A percentile compares a stretch with the other conserved stretches of the same genome.
Conservation (phyloP, 2,797 vertebrate species). For the Calcarius lapponicus region DNA sequence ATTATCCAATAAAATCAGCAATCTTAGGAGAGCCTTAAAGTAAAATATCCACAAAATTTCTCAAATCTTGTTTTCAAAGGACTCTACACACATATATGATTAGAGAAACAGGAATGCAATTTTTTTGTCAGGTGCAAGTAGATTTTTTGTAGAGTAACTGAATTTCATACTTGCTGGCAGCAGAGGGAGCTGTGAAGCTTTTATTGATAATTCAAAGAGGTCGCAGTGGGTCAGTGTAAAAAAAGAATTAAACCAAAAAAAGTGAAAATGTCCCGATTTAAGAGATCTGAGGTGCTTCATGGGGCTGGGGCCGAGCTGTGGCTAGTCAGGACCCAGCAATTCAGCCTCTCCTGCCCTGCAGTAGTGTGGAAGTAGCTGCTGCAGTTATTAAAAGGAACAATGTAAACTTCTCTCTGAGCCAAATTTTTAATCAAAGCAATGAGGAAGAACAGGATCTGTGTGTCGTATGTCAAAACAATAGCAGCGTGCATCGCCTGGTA, state of each 20-base stretch:
- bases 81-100: not conserved
- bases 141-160: not conserved
- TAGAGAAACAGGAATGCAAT: not conserved
- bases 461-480: slow-evolving; percentile 31
- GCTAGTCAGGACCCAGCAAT: not conserved
- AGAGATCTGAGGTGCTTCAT: not conserved
- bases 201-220: not conserved
- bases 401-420: not conserved
- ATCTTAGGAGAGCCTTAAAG: not conserved
- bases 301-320: not conserved
- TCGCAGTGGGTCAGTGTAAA: rapidly evolving
- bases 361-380: not conserved
- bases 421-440: slow-evolving; percentile 4
- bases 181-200: slow-evolving; percentile 53
- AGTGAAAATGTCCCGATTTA: not conserved
- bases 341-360: not conserved
- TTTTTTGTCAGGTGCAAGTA: not conserved
- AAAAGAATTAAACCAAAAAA: not conserved
- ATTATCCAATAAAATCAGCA: not conserved
- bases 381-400: not conserved
- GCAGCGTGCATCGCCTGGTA: not conserved
- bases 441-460: not conserved
- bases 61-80: not conserved
- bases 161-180: not conserved
- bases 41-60: not conserved